A percentile compares a stretch with the other conserved stretches of the same genome.
Evolutionary conservation across 2,113 vertebrate species (phyloP).

Genomic region (Anser cygnoides): DNA sequence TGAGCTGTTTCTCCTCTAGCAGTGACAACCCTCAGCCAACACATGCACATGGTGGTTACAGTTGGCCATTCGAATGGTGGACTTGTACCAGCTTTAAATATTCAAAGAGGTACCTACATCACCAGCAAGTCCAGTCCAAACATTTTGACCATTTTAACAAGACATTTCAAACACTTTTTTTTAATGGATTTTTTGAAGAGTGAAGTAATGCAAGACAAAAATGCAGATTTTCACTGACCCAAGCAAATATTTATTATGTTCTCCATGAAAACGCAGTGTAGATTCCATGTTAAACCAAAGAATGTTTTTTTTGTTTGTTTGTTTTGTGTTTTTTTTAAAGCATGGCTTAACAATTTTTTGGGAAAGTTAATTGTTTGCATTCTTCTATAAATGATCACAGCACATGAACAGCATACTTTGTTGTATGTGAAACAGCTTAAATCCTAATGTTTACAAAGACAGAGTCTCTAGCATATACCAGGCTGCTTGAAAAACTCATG

Average conservation of each 20-base stretch:
- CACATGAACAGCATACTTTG: background rate
- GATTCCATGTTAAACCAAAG: background rate
- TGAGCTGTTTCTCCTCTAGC: background rate
- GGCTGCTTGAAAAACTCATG: background rate
- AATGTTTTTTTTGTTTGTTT: background rate
- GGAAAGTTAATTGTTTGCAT: background rate
- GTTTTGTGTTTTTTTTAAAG: background rate
- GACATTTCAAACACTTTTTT: background rate
- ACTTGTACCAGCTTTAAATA: background rate
- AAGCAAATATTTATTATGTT: background rate
- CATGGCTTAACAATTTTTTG: background rate
- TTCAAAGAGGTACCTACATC: background rate
- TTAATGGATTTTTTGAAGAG: background rate
- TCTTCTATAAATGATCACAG: background rate
- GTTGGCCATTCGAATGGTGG: background rate
- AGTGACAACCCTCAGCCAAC: rapidly evolving
- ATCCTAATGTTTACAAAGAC: background rate
- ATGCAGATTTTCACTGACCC: background rate
- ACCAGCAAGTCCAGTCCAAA: background rate
- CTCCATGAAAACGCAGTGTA: background rate
- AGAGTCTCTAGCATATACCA: background rate
- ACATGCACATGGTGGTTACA: background rate
- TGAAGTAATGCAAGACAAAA: background rate
- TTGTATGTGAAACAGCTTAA: background rate
- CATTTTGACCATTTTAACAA: background rate